These are phyloP conservation scores for Lasioglossum baleicum DNA, from an alignment of 1,140 invertebrate genomes.

Conservation along the genomic window DNA sequence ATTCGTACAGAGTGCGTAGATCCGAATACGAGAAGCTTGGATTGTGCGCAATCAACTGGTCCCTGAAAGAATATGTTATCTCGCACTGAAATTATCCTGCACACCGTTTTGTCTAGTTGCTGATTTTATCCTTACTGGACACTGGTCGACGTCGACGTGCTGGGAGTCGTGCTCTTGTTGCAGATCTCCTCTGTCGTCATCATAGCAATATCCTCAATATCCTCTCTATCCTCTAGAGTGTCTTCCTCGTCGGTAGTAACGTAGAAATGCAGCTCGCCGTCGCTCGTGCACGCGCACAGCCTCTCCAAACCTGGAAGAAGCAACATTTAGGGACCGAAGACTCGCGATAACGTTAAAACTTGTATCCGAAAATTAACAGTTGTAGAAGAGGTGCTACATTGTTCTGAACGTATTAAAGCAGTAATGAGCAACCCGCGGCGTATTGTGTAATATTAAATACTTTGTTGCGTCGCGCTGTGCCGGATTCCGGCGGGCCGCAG, in stretches of 20 bases:
- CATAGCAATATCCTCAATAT: conserved; percentile 83
- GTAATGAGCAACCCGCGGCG: too few relatives aligned
- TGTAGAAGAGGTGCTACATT: too few relatives aligned
- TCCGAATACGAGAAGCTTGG: conserved; percentile 80
- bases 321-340: neutral
- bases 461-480: too few relatives aligned
- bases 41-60: conserved; percentile 81
- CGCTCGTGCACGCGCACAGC: conserved; percentile 89
- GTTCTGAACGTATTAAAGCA: too few relatives aligned
- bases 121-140: conserved; percentile 62
- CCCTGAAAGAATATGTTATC: conserved; percentile 63
- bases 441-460: too few relatives aligned
- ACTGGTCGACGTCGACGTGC: conserved; percentile 72
- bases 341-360: neutral
- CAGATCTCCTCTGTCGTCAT: conserved; percentile 68
- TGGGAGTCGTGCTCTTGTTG: conserved; percentile 67
- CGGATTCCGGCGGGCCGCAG: too few relatives aligned
- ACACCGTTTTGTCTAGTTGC: neutral
- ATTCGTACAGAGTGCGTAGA: conserved; percentile 82
- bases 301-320: conserved; percentile 86
- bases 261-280: conserved; percentile 91
- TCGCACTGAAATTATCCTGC: neutral
- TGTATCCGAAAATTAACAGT: too few relatives aligned
- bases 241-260: conserved; percentile 86
- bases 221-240: conserved; percentile 84